Conservation (phyloP, 2,113 vertebrate genomes). For the Elanus axillaris region DNA sequence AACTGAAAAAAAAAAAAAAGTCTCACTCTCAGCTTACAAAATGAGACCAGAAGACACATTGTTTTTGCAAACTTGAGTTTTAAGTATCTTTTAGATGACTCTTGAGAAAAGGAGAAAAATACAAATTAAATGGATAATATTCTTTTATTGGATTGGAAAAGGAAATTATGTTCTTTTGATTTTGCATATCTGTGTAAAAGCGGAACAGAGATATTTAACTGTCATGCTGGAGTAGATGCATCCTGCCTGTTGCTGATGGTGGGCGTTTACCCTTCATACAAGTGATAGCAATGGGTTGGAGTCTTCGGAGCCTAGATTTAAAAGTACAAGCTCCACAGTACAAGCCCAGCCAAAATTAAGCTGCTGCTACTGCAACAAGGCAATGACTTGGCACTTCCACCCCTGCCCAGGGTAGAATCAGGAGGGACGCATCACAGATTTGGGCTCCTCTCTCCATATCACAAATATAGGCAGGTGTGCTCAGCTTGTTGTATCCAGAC, state of each 20-base stretch:
- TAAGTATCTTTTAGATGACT: not conserved
- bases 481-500: not conserved
- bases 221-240: not conserved
- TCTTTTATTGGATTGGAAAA: not conserved
- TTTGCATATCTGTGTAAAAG: not conserved
- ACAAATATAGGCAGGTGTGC: not conserved
- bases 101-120: not conserved
- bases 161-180: not conserved
- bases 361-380: not conserved
- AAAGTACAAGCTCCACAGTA: not conserved
- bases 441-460: not conserved
- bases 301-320: not conserved
- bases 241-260: not conserved
- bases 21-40: not conserved
- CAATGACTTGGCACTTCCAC: not conserved
- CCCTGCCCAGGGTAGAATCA: not conserved
- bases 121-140: not conserved
- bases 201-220: not conserved
- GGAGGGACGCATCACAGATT: not conserved
- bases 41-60: not conserved
- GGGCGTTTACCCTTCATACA: not conserved
- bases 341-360: not conserved
- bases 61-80: not conserved
- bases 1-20: not conserved
- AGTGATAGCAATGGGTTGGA: fast-evolving